Evolutionary conservation across 2,113 vertebrate species (phyloP).

Genomic region (Python bivittatus): DNA sequence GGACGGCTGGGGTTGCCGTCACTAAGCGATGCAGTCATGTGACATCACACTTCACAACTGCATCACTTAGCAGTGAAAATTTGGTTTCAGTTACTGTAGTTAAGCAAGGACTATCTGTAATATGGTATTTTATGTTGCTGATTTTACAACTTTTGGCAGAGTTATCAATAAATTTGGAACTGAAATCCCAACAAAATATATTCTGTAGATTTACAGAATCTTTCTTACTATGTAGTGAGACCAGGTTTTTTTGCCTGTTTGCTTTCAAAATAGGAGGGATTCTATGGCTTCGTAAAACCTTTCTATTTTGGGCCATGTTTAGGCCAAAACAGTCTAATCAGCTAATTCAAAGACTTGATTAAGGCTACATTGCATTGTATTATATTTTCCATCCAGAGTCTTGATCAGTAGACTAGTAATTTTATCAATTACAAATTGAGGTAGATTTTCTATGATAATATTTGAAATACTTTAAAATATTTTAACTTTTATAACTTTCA

Average conservation of each 20-base stretch:
- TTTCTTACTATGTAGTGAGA: slow-evolving; percentile 19
- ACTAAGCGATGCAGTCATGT: neutral
- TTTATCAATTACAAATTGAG: neutral
- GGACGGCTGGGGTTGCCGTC: neutral
- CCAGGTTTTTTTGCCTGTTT: neutral
- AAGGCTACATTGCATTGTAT: neutral
- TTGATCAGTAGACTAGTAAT: neutral
- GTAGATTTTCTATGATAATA: neutral
- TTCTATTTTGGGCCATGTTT: neutral
- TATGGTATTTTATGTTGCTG: neutral
- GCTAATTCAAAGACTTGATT: neutral
- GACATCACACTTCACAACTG: neutral
- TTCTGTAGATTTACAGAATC: slow-evolving; percentile 1
- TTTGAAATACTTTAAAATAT: neutral
- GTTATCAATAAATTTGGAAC: neutral
- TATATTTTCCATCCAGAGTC: neutral
- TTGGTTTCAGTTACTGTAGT: neutral
- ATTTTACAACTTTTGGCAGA: neutral
- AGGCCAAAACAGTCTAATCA: neutral
- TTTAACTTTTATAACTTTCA: neutral
- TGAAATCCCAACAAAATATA: slow-evolving; percentile 7
- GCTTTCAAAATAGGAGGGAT: neutral
- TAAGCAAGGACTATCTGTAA: neutral
- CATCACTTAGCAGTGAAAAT: neutral
- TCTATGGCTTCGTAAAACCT: neutral